Evolutionary conservation across 2,113 vertebrate species (phyloP).

Genomic region (Paradoxurus hermaphroditus): DNA sequence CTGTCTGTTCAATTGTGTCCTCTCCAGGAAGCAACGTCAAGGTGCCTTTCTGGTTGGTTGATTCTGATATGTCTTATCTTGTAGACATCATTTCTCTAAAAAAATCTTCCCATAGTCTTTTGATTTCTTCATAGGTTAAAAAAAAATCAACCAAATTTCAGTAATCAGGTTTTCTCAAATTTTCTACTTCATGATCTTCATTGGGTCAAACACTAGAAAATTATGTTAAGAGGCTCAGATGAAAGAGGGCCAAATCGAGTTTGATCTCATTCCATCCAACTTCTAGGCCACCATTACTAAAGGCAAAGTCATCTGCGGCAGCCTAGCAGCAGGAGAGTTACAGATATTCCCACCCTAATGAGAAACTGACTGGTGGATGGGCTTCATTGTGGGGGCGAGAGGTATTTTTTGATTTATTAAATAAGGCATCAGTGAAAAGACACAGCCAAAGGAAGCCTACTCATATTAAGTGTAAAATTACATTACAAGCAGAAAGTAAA

Average conservation of each 20-base stretch:
- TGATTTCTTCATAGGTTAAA: background rate
- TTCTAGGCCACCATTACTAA: background rate
- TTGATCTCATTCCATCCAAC: slow-evolving; percentile 41
- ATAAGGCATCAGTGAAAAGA: slow-evolving; percentile 59
- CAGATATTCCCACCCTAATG: background rate
- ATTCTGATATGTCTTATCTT: background rate
- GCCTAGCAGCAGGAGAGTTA: background rate
- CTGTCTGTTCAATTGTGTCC: background rate
- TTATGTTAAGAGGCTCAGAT: slow-evolving; percentile 46
- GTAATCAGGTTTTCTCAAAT: slow-evolving; percentile 51
- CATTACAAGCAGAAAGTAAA: slow-evolving; percentile 28
- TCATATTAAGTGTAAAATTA: slow-evolving; percentile 39
- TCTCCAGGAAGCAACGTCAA: rapidly evolving
- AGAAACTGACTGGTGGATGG: slow-evolving; percentile 7
- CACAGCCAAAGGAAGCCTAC: slow-evolving; percentile 21
- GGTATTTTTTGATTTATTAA: slow-evolving; percentile 61
- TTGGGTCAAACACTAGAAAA: slow-evolving; percentile 66
- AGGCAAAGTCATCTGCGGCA: background rate
- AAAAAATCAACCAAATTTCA: background rate
- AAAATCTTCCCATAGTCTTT: background rate
- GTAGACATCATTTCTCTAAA: slow-evolving; percentile 7
- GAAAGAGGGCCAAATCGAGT: slow-evolving; percentile 53
- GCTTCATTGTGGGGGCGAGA: slow-evolving; percentile 14
- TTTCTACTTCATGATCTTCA: slow-evolving; percentile 53
- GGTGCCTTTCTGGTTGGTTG: background rate